phyloP scores from a whole-genome alignment of 35 echinoderm and acorn worm genomes.

The Hemicentrotus pulcherrimus region DNA sequence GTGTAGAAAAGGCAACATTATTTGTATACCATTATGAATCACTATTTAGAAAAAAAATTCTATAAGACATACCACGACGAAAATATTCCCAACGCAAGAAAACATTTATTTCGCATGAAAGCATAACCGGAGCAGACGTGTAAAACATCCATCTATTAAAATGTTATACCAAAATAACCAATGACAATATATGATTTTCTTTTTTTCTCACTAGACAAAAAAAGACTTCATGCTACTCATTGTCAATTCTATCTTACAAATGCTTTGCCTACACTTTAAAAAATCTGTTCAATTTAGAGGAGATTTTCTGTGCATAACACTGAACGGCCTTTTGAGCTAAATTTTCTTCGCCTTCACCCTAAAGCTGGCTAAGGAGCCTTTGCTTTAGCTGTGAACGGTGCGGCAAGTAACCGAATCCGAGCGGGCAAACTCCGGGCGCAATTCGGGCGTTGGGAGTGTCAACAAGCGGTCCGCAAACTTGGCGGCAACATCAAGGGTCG shows the following conservation, averaged over 20 bases:
- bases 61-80: too few species aligned
- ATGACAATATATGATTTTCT: too few species aligned
- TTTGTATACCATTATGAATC: too few species aligned
- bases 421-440: slow-evolving; percentile 26
- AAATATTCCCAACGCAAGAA: too few species aligned
- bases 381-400: neutral
- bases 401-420: slow-evolving; percentile 25
- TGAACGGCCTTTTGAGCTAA: neutral
- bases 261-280: neutral
- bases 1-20: too few species aligned
- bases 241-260: neutral
- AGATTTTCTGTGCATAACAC: neutral
- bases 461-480: slow-evolving; percentile 32
- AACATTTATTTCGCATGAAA: neutral
- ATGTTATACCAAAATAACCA: too few species aligned
- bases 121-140: too few species aligned
- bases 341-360: neutral
- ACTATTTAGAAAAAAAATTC: too few species aligned
- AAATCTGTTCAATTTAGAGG: neutral
- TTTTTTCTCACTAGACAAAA: too few species aligned
- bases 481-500: slow-evolving; percentile 29
- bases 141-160: too few species aligned
- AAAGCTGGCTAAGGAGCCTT: neutral
- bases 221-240: too few species aligned
- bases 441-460: slow-evolving; percentile 27